Base-by-base conservation (phyloP, 2,888 invertebrate genomes). In the Drosophila diplacantha region DNA sequence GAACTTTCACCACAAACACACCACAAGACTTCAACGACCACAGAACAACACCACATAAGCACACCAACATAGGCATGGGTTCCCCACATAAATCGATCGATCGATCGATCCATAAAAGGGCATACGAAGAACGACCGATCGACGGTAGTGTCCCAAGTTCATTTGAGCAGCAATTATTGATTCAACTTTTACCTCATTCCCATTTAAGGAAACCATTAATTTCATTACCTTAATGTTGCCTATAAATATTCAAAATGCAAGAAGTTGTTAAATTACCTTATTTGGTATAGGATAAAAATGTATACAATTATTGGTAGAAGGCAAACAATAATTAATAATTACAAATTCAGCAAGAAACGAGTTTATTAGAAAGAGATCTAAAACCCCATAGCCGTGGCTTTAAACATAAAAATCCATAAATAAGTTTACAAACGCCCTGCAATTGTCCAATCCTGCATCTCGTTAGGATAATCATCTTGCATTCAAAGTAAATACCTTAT, bases 151-250 rank as follows among this genome's bases (percentile, higher is more conserved):
- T 66, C 53, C 41, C 16, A 18, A 65, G 73, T 75, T 74, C 69
- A 75, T 69, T 52, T 70, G 69, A 78, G 79, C 75, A 75, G 72
- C 75, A 78, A 72, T 69, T 62, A 63, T 29, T 52, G 51, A 43
- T 46, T 22, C 34, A 32, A 16, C 14, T 34, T 5, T n/a, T 18
- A 51, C 26, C 9, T 16, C 35, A 61, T 26, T 43, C 0, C 16
- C 29, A 44, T 18, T 46, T 9, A 46, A 31, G 3, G 12, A 29
- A 29, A 29, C 12, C 43, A 29, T 43, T 18, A 18, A 26, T 29
- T 12, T 18, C 22, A 24, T 44, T 16, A 44, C 7, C 4, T 26
- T 18, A 12, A 7, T 29, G 16, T 44, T 18, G 18, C 18, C 44
- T 26, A 16, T 16, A 7, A 18, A 26, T 43, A 29, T 18, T 44